Percentiles rank a stretch among this genome's conserved stretches.
These are phyloP conservation scores for Pseudococcus jackbeardsleyi DNA, from an alignment of 2,888 invertebrate genomes.

Conservation along the genomic window DNA sequence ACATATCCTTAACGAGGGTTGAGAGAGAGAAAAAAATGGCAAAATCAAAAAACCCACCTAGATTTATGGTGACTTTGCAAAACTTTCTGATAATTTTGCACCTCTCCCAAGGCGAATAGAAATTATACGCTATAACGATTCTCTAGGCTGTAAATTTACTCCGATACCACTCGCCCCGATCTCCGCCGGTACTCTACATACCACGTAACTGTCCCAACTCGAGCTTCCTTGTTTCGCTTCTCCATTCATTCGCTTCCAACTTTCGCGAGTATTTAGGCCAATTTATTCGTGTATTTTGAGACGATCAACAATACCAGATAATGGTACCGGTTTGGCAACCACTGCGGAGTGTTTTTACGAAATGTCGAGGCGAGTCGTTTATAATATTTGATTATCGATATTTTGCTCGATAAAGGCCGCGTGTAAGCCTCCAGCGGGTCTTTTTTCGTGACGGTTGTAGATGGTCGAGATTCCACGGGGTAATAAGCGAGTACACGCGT, in stretches of 20 bases:
- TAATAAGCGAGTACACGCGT: neutral
- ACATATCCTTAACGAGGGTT: constrained; percentile 1
- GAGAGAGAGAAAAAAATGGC: neutral
- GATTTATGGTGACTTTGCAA: constrained; percentile 42
- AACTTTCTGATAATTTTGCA: constrained; percentile 52
- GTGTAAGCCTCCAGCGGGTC: neutral
- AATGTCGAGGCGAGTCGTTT: neutral
- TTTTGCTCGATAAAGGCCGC: neutral
- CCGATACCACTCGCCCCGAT: neutral
- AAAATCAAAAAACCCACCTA: constrained; percentile 16
- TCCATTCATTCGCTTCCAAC: neutral
- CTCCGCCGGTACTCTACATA: neutral
- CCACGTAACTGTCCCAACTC: neutral
- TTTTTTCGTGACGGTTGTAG: neutral
- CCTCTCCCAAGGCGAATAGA: constrained; percentile 26
- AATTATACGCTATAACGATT: constrained; percentile 32
- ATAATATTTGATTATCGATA: neutral
- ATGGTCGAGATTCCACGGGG: neutral
- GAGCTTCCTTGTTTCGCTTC: neutral
- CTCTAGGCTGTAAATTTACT: constrained; percentile 42
- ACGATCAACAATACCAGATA: neutral
- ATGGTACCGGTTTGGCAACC: neutral
- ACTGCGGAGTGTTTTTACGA: neutral
- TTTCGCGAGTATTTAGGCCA: neutral
- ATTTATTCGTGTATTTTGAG: neutral